Conservation (phyloP, 64 coral and sea anemone species). For the Montipora capricornis region DNA sequence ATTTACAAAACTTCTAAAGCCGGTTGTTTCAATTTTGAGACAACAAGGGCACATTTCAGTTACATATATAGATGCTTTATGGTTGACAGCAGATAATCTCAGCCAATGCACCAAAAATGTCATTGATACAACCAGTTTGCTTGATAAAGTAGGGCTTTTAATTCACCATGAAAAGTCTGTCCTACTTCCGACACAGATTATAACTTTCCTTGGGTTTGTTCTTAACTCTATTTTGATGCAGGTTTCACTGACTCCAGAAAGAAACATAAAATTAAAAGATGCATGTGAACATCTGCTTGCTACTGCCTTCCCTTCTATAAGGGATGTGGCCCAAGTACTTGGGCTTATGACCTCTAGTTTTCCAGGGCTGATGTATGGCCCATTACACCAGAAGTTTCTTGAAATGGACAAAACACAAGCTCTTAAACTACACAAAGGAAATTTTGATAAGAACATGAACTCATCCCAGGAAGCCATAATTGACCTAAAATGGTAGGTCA, state of each 20-base stretch:
- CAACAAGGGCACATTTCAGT: conserved; percentile 44
- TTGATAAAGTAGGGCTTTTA: conserved; percentile 51
- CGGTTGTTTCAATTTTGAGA: background rate
- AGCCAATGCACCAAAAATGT: background rate
- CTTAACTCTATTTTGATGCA: too few species aligned
- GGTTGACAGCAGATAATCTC: conserved; percentile 12
- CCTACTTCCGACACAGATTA: conserved; percentile 41
- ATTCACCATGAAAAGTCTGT: conserved; percentile 43
- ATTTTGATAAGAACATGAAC: conserved; percentile 66
- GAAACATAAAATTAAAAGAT: too few species aligned
- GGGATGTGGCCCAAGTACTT: too few species aligned
- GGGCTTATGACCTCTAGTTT: too few species aligned
- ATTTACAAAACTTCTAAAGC: conserved; percentile 20
- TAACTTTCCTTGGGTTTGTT: too few species aligned
- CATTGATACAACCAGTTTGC: background rate
- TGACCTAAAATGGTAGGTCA: conserved; percentile 63
- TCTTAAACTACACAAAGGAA: conserved; percentile 6
- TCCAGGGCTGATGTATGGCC: too few species aligned
- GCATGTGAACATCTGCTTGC: too few species aligned
- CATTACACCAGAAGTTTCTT: too few species aligned
- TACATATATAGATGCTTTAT: conserved; percentile 26
- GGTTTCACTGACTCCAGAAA: too few species aligned
- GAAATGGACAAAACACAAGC: too few species aligned
- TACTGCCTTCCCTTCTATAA: too few species aligned
- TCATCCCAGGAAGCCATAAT: conserved; percentile 24